These are phyloP conservation scores for Tanypteryx hageni DNA, from an alignment of 2,888 invertebrate species.

Conservation along the genomic window DNA sequence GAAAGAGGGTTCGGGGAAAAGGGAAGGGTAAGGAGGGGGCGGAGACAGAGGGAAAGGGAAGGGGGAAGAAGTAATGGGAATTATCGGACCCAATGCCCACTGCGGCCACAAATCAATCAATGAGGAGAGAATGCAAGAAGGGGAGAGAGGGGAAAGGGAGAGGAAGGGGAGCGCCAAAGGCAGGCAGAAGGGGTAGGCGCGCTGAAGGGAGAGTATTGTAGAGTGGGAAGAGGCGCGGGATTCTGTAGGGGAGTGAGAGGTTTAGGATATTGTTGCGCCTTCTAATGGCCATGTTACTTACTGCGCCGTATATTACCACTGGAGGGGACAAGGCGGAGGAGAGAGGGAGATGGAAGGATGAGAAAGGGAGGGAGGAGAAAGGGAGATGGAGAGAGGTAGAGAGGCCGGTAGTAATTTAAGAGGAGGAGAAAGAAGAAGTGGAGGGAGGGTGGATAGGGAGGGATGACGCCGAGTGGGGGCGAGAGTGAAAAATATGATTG, in stretches of 20 bases:
- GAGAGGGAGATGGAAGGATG: neutral
- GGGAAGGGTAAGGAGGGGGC: neutral
- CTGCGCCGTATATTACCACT: conserved; percentile 1
- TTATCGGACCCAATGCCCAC: conserved; percentile 56
- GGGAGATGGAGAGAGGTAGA: neutral
- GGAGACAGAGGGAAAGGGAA: neutral
- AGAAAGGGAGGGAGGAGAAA: neutral
- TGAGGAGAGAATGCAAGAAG: conserved; percentile 35
- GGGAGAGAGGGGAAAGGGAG: neutral
- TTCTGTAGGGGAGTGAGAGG: neutral
- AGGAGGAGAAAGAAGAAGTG: neutral
- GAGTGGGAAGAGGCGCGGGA: neutral
- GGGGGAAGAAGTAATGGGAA: conserved; percentile 24
- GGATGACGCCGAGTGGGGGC: neutral
- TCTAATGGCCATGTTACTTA: conserved; percentile 25
- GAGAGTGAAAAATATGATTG: conserved; percentile 4
- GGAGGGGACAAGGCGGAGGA: neutral
- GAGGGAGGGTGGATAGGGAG: neutral
- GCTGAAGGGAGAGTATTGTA: neutral
- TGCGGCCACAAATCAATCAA: conserved; percentile 64
- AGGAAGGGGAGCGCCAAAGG: neutral
- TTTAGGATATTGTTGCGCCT: conserved; percentile 13
- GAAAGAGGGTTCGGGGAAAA: neutral
- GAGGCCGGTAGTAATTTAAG: neutral
- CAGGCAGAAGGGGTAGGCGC: neutral